phyloP scores from a whole-genome alignment of 2,888 invertebrate genomes.

The Spialia ferax region DNA sequence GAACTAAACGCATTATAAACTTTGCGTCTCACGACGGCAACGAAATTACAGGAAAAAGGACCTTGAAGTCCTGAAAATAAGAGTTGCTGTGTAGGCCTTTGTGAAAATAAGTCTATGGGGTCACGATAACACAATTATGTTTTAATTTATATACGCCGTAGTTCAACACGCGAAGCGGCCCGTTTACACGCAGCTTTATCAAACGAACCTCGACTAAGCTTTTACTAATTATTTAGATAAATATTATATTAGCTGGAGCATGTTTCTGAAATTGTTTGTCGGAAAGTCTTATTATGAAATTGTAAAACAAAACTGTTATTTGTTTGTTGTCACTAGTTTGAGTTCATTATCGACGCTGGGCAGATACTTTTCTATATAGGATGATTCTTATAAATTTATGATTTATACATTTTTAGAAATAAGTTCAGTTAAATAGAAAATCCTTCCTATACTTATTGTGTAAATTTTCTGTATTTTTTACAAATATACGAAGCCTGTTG shows the following conservation, averaged over 20 bases:
- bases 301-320: conserved; percentile 4
- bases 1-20: conserved; percentile 64
- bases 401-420: no score
- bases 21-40: conserved; percentile 5
- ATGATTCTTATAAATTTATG: no score
- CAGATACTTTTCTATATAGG: no score
- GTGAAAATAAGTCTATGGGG: conserved; percentile 66
- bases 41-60: background rate
- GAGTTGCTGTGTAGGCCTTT: background rate
- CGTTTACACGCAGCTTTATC: conserved; percentile 81
- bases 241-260: conserved; percentile 79
- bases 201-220: conserved; percentile 74
- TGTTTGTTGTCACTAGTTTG: background rate
- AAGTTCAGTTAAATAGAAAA: no score
- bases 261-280: conserved; percentile 70
- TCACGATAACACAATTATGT: conserved; percentile 86
- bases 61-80: background rate
- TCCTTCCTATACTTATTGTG: no score
- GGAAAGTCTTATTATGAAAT: conserved; percentile 36
- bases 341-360: no score
- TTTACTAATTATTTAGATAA: conserved; percentile 86
- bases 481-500: no score
- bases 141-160: conserved; percentile 83
- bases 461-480: no score
- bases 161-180: conserved; percentile 74